phyloP scores from a whole-genome alignment of 2,888 invertebrate species.

The Pristionchus entomophagus region DNA sequence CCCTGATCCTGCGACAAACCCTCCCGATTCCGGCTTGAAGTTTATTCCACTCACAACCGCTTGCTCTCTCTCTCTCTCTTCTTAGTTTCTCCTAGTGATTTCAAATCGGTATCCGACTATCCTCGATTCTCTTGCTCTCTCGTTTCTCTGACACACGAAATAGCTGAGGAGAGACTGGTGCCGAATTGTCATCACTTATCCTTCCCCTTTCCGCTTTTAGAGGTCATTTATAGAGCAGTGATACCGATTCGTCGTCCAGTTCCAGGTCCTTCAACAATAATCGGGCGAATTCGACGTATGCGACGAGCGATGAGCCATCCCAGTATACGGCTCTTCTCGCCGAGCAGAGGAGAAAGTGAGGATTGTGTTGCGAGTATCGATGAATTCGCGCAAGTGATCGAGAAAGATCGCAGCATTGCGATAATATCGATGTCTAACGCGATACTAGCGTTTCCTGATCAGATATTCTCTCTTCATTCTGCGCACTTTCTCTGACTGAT shows the following conservation, averaged over 20 bases:
- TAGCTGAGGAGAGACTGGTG: too few species aligned
- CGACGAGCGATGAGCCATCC: constrained; percentile 63
- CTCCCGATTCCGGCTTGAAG: neutral
- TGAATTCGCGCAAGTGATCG: too few species aligned
- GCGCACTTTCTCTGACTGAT: too few species aligned
- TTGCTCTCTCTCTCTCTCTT: neutral
- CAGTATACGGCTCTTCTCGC: constrained; percentile 71
- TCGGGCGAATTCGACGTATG: constrained; percentile 50
- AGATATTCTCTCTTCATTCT: too few species aligned
- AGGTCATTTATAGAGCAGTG: neutral
- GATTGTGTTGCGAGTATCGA: neutral
- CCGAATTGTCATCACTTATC: too few species aligned
- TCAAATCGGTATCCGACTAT: too few species aligned
- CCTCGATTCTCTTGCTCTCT: neutral
- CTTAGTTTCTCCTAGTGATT: too few species aligned
- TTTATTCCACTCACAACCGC: neutral
- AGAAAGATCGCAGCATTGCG: neutral
- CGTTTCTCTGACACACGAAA: too few species aligned
- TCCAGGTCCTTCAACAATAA: constrained; percentile 47
- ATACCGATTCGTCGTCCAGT: neutral
- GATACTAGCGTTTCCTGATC: too few species aligned
- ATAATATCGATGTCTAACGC: too few species aligned
- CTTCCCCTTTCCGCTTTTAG: neutral
- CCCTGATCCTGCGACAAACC: neutral
- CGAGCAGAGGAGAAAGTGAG: constrained; percentile 60